Base-by-base conservation (phyloP, 2,113 vertebrate species). In the Amia ocellicauda region DNA sequence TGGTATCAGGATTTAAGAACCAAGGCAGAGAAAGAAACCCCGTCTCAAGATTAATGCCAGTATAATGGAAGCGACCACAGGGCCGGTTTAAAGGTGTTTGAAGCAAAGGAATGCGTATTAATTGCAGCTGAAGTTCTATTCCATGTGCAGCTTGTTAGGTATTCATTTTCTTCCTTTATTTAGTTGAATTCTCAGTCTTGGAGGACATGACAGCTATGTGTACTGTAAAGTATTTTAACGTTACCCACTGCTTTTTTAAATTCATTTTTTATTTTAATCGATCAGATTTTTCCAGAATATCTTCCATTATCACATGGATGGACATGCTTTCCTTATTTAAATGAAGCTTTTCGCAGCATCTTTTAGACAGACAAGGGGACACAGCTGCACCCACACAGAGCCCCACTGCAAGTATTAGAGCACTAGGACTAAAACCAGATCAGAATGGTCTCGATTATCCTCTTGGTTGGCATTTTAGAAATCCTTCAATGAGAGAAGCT, bases 401-500 rank as follows among this genome's bases (percentile, higher is more conserved):
- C 7, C 45, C 14, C 45, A 16, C 45, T 16, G n/a, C 45, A 47
- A 47, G 45, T 47, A 47, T 47, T 47, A 16, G n/a, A n/a, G 11
- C 16, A 47, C 45, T 17, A n/a, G 4, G 10, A 13, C 45, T 47
- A 17, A 5, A 17, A 3, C 5, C 1, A n/a, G 45, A 22, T 17
- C 59, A 72, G n/a, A 27, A 45, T 14, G 10, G 7, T 62, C 31
- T 49, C 3, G 68, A 16, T 64, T 47, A 68, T 60, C 50, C 31
- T 62, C 66, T 80, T 68, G 10, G 64, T 79, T 86, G 75, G 75
- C 69, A 78, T 86, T 88, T 81, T 69, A 80, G 42, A 41, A 76
- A 72, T 57, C 70, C 51, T 61, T 69, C 60, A 45, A 58, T 66
- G 60, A 61, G 60, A 63, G 19, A 11, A 51, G 41, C 55, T 71